phyloP scores from a whole-genome alignment of 2,797 vertebrate genomes.

The Euphonia xanthogaster region DNA sequence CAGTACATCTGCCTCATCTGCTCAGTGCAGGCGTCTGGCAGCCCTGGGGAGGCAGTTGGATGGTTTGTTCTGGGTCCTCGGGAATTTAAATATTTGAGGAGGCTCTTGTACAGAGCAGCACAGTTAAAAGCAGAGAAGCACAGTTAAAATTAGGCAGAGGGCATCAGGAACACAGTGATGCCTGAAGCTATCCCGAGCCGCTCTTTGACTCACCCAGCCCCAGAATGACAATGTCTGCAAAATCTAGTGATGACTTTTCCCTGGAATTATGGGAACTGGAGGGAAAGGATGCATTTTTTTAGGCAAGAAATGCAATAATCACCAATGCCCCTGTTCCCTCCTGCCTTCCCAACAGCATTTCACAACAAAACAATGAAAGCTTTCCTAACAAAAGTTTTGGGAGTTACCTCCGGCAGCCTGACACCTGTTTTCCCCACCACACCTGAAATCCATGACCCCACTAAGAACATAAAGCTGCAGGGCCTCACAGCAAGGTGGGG shows the following conservation, averaged over 20 bases:
- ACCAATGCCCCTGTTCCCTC: background rate
- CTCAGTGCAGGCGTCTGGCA: background rate
- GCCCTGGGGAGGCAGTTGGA: background rate
- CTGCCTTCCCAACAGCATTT: background rate
- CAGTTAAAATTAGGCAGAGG: background rate
- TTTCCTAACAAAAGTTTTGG: background rate
- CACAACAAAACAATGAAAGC: background rate
- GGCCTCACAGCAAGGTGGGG: accelerated
- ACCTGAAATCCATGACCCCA: background rate
- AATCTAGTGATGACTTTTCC: background rate
- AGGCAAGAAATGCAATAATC: background rate
- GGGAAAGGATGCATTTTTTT: background rate
- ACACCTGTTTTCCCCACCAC: background rate
- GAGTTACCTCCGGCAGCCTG: background rate
- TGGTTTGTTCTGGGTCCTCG: background rate
- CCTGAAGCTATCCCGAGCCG: background rate
- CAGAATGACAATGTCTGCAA: accelerated
- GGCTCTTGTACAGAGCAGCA: background rate
- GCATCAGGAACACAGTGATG: accelerated
- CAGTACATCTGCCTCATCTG: background rate
- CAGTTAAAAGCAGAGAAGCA: background rate
- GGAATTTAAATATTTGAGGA: background rate
- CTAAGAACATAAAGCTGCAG: background rate
- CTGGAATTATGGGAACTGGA: background rate
- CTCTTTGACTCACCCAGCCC: background rate